A percentile compares a stretch with the other conserved stretches of the same genome.
Conservation (phyloP, 2,888 invertebrate genomes). For the Volucella zonaria region DNA sequence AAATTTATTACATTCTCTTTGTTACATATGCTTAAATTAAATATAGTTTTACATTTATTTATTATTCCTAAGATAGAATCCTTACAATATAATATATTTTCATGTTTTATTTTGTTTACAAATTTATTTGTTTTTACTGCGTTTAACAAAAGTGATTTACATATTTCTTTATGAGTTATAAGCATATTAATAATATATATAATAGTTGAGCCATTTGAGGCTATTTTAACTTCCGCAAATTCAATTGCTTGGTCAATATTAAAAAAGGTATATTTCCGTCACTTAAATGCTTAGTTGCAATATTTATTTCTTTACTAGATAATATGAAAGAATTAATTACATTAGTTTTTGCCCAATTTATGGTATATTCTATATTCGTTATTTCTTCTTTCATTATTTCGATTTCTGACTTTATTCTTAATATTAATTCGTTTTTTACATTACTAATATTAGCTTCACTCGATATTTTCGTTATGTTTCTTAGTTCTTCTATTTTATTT, state of each 20-base stretch:
- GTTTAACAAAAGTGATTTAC: conserved; percentile 43
- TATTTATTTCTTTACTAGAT: conserved; percentile 36
- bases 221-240: conserved; percentile 55
- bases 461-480: conserved; percentile 30
- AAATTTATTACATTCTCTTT: conserved; percentile 35
- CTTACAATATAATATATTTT: conserved; percentile 41
- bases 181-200: conserved; percentile 57
- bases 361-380: conserved; percentile 15
- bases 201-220: conserved; percentile 39
- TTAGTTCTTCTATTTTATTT: conserved; percentile 45
- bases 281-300: conserved; percentile 32
- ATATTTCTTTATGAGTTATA: conserved; percentile 36
- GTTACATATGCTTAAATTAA: not conserved
- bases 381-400: conserved; percentile 2
- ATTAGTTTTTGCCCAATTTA: conserved; percentile 45
- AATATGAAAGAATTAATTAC: conserved; percentile 43
- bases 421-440: conserved; percentile 6
- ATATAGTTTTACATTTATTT: conserved; percentile 9
- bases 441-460: conserved; percentile 24
- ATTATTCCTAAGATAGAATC: conserved; percentile 36
- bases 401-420: conserved; percentile 12
- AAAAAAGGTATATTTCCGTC: conserved; percentile 50
- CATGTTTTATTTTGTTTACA: conserved; percentile 42
- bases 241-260: conserved; percentile 63
- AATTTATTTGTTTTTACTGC: conserved; percentile 48